Evolutionary conservation across 2,113 vertebrate species (phyloP).

Genomic region (Pangasianodon hypophthalmus): DNA sequence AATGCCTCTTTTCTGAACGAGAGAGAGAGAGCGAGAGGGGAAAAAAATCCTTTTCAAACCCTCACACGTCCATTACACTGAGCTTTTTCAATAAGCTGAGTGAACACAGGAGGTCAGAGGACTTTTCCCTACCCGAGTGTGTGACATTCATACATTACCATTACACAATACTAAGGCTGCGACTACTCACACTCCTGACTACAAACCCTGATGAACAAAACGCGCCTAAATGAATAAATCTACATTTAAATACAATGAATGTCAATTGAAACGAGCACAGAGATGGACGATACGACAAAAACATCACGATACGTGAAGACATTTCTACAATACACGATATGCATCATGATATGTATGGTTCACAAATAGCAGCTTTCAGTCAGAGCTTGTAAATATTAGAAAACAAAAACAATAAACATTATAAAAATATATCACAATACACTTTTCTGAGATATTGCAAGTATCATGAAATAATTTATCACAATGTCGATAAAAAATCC

Average conservation of each 20-base stretch:
- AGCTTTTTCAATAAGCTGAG: neutral
- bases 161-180: neutral
- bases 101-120: neutral
- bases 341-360: too few relatives aligned
- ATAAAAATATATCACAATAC: too few relatives aligned
- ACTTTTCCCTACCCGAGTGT: neutral
- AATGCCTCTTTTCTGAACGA: constrained; percentile 31
- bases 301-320: neutral
- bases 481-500: too few relatives aligned
- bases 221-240: neutral
- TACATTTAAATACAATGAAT: neutral
- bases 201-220: neutral
- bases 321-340: too few relatives aligned
- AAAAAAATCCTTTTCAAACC: constrained; percentile 4
- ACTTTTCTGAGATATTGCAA: too few relatives aligned
- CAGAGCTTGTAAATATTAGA: too few relatives aligned
- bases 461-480: too few relatives aligned
- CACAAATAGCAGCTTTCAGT: too few relatives aligned
- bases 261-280: too few relatives aligned
- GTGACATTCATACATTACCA: neutral
- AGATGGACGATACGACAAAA: too few relatives aligned
- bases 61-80: neutral
- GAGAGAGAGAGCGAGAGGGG: neutral
- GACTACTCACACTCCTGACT: neutral
- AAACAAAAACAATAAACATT: too few relatives aligned